A percentile compares a stretch with the other conserved stretches of the same genome.
Evolutionary conservation across 2,113 vertebrate genomes (phyloP).

Genomic region (Macheiramphus alcinus): DNA sequence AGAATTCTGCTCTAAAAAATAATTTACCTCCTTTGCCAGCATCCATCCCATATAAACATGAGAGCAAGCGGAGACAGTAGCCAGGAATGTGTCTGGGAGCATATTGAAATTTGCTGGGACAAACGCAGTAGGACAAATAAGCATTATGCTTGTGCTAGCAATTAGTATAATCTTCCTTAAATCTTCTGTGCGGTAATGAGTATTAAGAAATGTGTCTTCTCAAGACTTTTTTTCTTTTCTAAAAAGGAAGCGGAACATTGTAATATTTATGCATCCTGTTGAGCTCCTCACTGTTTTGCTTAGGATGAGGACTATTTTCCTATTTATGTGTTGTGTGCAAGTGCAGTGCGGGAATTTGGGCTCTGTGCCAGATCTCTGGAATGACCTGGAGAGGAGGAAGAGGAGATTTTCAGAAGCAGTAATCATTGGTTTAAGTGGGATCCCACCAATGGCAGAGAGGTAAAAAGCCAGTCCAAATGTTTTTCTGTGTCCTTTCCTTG

Average conservation of each 20-base stretch:
- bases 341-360: background rate
- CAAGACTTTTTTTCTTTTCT: background rate
- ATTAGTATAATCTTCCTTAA: background rate
- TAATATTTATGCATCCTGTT: background rate
- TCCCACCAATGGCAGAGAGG: rapidly evolving
- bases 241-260: background rate
- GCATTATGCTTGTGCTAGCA: background rate
- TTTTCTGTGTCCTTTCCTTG: background rate
- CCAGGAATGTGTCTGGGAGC: background rate
- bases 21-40: background rate
- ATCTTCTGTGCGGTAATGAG: background rate
- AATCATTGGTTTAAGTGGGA: background rate
- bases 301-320: background rate
- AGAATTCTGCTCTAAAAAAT: background rate
- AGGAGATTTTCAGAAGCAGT: background rate
- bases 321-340: background rate
- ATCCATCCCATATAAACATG: background rate
- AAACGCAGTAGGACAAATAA: background rate
- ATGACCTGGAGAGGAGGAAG: background rate
- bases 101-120: background rate
- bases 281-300: background rate
- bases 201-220: background rate
- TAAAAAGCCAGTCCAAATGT: background rate
- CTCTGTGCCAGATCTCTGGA: background rate
- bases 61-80: background rate